These are phyloP conservation scores for Psylliodes chrysocephalus DNA, from an alignment of 2,888 invertebrate genomes.

Conservation along the genomic window DNA sequence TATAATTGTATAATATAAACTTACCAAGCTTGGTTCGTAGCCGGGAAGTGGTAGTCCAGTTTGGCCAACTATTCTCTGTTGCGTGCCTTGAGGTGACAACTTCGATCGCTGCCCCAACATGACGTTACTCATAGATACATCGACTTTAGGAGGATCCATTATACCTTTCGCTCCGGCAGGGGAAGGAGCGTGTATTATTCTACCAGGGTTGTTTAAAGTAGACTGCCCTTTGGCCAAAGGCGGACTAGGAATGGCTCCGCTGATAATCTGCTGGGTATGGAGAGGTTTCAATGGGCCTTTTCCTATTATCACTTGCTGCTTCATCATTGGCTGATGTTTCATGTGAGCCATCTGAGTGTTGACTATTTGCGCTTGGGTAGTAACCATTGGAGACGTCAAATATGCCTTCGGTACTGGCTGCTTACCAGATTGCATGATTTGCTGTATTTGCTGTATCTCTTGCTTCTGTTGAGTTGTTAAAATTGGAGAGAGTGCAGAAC, in stretches of 20 bases:
- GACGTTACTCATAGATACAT: conserved; percentile 67
- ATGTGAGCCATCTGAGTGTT: conserved; percentile 65
- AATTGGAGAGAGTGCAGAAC: conserved; percentile 50
- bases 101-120: conserved; percentile 66
- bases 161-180: conserved; percentile 61
- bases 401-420: conserved; percentile 44
- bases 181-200: conserved; percentile 69
- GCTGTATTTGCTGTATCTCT: conserved; percentile 49
- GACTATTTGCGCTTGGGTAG: conserved; percentile 44
- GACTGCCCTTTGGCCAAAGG: conserved; percentile 46
- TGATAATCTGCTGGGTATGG: conserved; percentile 65
- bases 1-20: conserved; percentile 59
- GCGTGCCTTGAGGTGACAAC: conserved; percentile 66
- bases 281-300: conserved; percentile 52
- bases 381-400: conserved; percentile 39
- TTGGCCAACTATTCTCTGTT: conserved; percentile 67
- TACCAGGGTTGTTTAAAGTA: conserved; percentile 36
- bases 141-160: conserved; percentile 69
- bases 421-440: conserved; percentile 46
- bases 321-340: conserved; percentile 55
- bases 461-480: conserved; percentile 36
- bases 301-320: conserved; percentile 59
- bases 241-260: conserved; percentile 67
- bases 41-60: conserved; percentile 70
- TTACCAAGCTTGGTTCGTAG: conserved; percentile 79